Conservation (phyloP, 2,888 invertebrate species). For the Dasypogon diadema region DNA sequence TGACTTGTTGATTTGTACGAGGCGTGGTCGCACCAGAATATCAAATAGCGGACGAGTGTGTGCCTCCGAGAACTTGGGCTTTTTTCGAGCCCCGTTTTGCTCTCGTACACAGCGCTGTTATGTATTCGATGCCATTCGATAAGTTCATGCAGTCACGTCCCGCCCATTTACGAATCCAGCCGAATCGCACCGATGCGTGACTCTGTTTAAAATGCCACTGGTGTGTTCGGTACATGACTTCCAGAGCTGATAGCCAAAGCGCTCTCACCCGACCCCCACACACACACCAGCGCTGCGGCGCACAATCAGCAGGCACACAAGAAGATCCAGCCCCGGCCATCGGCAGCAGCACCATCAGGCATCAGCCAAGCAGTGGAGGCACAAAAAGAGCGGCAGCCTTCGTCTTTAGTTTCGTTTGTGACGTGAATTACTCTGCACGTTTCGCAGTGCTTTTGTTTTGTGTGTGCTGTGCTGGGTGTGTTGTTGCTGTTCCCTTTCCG, state of each 20-base stretch:
- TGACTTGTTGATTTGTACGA: constrained; percentile 58
- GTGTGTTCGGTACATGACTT: constrained; percentile 69
- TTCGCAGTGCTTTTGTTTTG: constrained; percentile 35
- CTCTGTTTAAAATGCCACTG: constrained; percentile 70
- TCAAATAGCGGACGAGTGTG: constrained; percentile 52
- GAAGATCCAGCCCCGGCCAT: constrained; percentile 34
- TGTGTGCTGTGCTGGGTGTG: constrained; percentile 28
- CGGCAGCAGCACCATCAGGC: constrained; percentile 43
- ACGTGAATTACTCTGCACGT: constrained; percentile 68
- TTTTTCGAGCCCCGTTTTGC: constrained; percentile 4
- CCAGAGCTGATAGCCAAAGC: constrained; percentile 62
- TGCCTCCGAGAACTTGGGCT: neutral
- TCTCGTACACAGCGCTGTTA: constrained; percentile 49
- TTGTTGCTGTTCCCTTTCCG: constrained; percentile 36
- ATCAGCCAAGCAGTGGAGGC: constrained; percentile 46
- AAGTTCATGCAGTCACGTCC: constrained; percentile 68
- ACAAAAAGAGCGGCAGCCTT: constrained; percentile 43
- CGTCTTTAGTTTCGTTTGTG: constrained; percentile 68
- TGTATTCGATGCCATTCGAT: constrained; percentile 60
- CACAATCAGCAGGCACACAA: neutral
- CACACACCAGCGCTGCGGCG: constrained; percentile 8
- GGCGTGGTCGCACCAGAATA: constrained; percentile 59
- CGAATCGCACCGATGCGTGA: constrained; percentile 64
- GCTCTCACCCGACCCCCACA: constrained; percentile 61
- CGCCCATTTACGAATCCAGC: constrained; percentile 68